Evolutionary conservation across 2,797 vertebrate species (phyloP).

Genomic region (Triplophysa bombifrons): DNA sequence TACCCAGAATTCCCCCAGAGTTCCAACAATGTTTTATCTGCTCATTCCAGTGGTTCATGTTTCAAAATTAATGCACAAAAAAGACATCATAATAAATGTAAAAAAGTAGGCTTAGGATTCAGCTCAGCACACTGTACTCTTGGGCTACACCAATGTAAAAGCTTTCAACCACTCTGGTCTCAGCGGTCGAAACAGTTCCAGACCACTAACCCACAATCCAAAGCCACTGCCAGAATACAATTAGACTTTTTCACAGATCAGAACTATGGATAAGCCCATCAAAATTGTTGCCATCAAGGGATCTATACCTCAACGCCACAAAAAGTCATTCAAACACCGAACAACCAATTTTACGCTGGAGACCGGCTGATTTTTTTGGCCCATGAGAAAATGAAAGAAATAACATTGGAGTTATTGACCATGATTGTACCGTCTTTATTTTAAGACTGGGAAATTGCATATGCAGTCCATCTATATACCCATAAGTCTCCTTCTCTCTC

Average conservation of each 20-base stretch:
- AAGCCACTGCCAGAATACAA: constrained; percentile 36
- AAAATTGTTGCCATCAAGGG: constrained; percentile 3
- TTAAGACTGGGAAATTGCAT: background rate
- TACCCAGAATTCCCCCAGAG: background rate
- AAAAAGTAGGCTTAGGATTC: constrained; percentile 5
- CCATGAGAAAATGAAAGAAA: constrained; percentile 15
- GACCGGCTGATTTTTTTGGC: constrained; percentile 7
- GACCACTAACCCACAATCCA: constrained; percentile 36
- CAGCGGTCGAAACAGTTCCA: constrained; percentile 35
- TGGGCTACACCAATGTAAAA: constrained; percentile 2
- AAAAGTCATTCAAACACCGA: background rate
- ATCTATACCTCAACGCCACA: constrained; percentile 1
- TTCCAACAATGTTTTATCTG: constrained; percentile 9
- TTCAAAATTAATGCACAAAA: constrained; percentile 8
- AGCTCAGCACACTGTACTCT: constrained; percentile 1
- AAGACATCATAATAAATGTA: background rate
- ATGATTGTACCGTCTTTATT: background rate
- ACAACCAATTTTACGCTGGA: constrained; percentile 2
- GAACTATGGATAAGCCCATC: constrained; percentile 12
- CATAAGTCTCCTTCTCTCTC: background rate
- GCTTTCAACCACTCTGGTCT: constrained; percentile 27
- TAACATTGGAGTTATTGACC: background rate
- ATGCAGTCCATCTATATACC: background rate
- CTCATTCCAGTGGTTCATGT: constrained; percentile 9
- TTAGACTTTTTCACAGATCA: constrained; percentile 41